Base-by-base conservation (phyloP, 2,797 vertebrate genomes). In the Melanotaenia parkinsoni region DNA sequence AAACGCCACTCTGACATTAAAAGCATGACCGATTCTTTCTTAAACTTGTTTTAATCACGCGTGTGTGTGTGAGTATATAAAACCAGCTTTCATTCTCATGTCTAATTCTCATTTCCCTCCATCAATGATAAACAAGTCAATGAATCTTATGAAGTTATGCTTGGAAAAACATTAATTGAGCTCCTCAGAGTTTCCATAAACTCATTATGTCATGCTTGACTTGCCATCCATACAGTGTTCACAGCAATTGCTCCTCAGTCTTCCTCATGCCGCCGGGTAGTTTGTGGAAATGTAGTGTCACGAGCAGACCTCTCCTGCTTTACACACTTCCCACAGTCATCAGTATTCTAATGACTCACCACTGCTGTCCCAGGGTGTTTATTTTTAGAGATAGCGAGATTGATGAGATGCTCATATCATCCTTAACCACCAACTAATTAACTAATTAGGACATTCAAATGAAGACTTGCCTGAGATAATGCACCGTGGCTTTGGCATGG, bases 351-450 rank as follows among this genome's bases (percentile, higher is more conserved):
- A 94, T 92, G 93, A 93, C 88, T 93, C 92, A 89, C 91, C 82
- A 81, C 86, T 74, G 80, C 88, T 81, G 70, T 92, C 90, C 88
- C 81, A 77, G 84, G 82, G 84, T 93, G 93, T 94, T 94, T 95
- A 94, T 94, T 95, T 94, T 95, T 93, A 93, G 91, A 93, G 93
- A 93, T 90, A 83, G 83, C 79, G 91, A 95, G 94, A 95, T 94
- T 94, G 94, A 95, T 95, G 94, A 94, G 94, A 92, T 83, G 89
- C 93, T 95, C 89, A 89, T 90, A 92, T 93, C 92, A 89, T 94
- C 93, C 93, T 95, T 95, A 95, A 94, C 94, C 92, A 95, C 94
- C 94, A 95, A 93, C 93, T 95, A 95, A 95, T 95, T 93, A 92
- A 93, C 92, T 95, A 95, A 95, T 95, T 95, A 94, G 92, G 90